These are phyloP conservation scores for Ferrisia virgata DNA, from an alignment of 2,888 invertebrate genomes.

Conservation along the genomic window DNA sequence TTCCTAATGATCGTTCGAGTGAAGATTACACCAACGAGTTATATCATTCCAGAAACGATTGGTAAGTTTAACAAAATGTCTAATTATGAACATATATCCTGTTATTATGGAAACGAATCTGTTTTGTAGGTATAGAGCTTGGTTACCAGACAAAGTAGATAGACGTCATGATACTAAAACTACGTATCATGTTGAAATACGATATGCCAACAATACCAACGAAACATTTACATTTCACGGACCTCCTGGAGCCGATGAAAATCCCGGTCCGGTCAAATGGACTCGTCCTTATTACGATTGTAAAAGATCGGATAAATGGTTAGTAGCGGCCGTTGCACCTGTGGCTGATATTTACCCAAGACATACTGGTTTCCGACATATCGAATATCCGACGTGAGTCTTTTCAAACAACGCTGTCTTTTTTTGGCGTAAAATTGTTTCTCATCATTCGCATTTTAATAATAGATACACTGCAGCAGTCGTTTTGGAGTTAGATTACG, in stretches of 20 bases:
- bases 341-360: conserved; percentile 93
- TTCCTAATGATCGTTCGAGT: conserved; percentile 72
- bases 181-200: conserved; percentile 88
- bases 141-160: conserved; percentile 84
- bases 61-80: conserved; percentile 56
- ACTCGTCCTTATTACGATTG: conserved; percentile 96
- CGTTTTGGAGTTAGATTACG: conserved; percentile 93
- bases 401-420: background rate
- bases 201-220: conserved; percentile 91
- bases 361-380: conserved; percentile 86
- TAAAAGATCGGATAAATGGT: conserved; percentile 91
- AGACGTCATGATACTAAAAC: conserved; percentile 84
- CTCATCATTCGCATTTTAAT: background rate
- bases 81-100: background rate
- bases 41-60: conserved; percentile 85
- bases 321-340: conserved; percentile 89
- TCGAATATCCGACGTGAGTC: conserved; percentile 87
- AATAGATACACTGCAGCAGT: conserved; percentile 82
- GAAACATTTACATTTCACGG: conserved; percentile 96
- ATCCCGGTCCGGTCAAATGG: conserved; percentile 89
- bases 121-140: conserved; percentile 66
- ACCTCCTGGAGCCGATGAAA: conserved; percentile 85
- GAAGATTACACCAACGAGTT: conserved; percentile 87
- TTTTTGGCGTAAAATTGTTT: background rate
- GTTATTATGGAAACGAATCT: background rate